Base-by-base conservation (phyloP, 1,140 invertebrate genomes). In the Arion vulgaris region DNA sequence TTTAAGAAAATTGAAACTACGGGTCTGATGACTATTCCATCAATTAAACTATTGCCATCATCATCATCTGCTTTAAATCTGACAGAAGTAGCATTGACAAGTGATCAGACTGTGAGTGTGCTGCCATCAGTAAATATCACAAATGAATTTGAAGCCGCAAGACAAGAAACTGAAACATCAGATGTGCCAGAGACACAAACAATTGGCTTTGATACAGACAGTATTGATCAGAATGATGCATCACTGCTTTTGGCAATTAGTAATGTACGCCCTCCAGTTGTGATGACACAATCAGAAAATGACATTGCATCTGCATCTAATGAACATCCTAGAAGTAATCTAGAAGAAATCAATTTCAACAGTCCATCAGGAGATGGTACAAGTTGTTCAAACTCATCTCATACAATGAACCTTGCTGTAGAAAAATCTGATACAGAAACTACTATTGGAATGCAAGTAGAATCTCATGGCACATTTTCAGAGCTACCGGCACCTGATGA, bases 1-100 rank as follows among this genome's bases (percentile, higher is more conserved):
- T 85, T 85, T 81, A 39, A 75, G 26, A 85, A 85, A 57, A 72
- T 80, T 23, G 68, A 49, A 72, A 41, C 34, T n/a, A 28, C 62
- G 9, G 11, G 17, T 7, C 75, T 32, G 57, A 68, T 49, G 49
- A 17, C 39, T 53, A 68, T 57, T n/a, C 45, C 45, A 49, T n/a
- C 81, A 82, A 26, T 26, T 57, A 26, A 9, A 38, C 17, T 0
- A 34, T 69, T 73, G 23, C 38, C 32, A 32, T 19, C 0, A 7
- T 41, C 17, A 28, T 49, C 19, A 19, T 49, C 45, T 49, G 45
- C 45, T 49, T n/a, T n/a, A n/a, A n/a, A n/a, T n/a, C n/a, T n/a
- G n/a, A n/a, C n/a, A n/a, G 53, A 57, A 57, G 11, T 39, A 26
- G 5, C 32, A 13, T 41, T 41, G 23, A 73, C 7, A 19, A n/a